Conservation (phyloP, 2,113 vertebrate species). For the Anoura caudifer region DNA sequence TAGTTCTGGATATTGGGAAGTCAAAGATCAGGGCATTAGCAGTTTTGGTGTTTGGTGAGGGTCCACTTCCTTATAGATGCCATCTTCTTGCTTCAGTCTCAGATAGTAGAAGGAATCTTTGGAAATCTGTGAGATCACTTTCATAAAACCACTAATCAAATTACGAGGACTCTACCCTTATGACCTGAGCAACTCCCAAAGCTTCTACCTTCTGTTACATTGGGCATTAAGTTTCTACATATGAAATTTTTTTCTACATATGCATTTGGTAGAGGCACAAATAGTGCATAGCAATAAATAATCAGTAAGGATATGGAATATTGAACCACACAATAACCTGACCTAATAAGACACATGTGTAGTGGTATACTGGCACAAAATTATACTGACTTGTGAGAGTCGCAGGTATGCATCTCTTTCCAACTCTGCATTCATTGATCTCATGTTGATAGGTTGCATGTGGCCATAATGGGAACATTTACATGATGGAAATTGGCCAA, state of each 20-base stretch:
- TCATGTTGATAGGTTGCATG: background rate
- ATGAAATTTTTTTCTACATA: background rate
- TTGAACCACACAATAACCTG: background rate
- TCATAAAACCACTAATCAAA: background rate
- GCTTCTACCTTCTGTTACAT: background rate
- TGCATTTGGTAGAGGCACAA: background rate
- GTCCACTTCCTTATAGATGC: background rate
- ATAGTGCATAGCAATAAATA: background rate
- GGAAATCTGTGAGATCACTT: background rate
- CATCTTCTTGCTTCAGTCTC: background rate
- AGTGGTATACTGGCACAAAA: background rate
- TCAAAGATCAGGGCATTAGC: background rate
- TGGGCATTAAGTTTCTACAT: background rate
- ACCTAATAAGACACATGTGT: background rate
- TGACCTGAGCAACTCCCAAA: background rate
- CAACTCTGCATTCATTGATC: background rate
- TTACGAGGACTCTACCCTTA: background rate
- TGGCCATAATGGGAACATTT: background rate
- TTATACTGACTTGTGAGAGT: background rate
- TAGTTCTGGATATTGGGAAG: background rate
- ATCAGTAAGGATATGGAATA: background rate
- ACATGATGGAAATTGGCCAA: background rate
- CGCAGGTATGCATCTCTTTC: background rate
- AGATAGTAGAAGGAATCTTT: background rate
- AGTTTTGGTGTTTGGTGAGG: background rate